Evolutionary conservation across 2,113 vertebrate species (phyloP).

Genomic region (Bubalus kerabau): DNA sequence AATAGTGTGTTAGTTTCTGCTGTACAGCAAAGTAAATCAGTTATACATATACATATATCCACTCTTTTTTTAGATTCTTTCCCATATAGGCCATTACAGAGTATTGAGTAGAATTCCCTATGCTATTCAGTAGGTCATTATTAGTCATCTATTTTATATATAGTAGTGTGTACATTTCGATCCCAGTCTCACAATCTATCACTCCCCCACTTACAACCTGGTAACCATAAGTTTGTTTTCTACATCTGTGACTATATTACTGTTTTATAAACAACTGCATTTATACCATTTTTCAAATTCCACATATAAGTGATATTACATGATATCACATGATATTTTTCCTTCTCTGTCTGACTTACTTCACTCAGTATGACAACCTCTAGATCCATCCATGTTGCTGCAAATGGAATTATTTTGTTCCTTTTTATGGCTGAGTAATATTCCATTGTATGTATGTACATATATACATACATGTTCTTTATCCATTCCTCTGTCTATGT

Average conservation of each 20-base stretch:
- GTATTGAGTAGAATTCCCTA: neutral
- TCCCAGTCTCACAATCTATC: neutral
- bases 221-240: neutral
- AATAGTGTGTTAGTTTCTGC: neutral
- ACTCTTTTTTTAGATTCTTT: neutral
- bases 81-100: neutral
- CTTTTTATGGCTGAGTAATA: neutral
- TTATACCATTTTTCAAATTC: neutral
- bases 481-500: neutral
- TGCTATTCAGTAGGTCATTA: neutral
- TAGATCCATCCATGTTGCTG: neutral
- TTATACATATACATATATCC: neutral
- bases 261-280: neutral
- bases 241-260: neutral
- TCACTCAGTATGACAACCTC: neutral
- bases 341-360: neutral
- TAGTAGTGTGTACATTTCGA: neutral
- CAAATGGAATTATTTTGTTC: neutral
- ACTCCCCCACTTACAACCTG: neutral
- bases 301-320: neutral
- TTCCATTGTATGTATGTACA: neutral
- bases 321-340: neutral
- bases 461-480: neutral
- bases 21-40: neutral
- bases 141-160: neutral